Base-by-base conservation (phyloP, 2,888 invertebrate species). In the Dorcus hopei region DNA sequence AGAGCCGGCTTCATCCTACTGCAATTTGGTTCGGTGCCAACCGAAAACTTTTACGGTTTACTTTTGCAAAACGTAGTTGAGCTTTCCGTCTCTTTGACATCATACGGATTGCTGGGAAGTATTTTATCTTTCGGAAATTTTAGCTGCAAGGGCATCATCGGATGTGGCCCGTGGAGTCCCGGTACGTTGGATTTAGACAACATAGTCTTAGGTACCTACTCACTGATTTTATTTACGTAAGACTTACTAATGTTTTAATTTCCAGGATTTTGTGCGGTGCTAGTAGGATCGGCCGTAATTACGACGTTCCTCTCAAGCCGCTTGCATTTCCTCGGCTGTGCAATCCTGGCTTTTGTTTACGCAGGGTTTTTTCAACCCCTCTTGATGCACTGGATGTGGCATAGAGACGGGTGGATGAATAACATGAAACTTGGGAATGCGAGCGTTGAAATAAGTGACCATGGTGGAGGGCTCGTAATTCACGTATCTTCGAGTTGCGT, bases 331-430 rank as follows among this genome's bases (percentile, higher is more conserved):
- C 48, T 74, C n/a, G 74, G 71, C 2, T 73, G 71, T 26, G 54
- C 75, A 2, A 41, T 72, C 6, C 60, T 70, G 16, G 72, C 67
- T 9, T 54, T 70, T 0, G 16, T 77, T 6, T 65, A 74, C 23
- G 65, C 74, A 1, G 73, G 71, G 0, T 9, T 78, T 1, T 33
- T 75, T 11, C 74, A 74, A 50, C 79, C 79, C 0, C 56, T 79
- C 8, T 54, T 74, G 6, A 72, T 79, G 48, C 77, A 77, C 52
- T 79, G 78, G 78, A 54, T 68, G 3, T 77, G 76, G 75, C 70
- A 74, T 8, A 55, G 65, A 0, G 49, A 67, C 3, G 78, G 78
- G 16, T 79, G 76, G 76, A 73, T 79, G 73, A 61, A 65, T 3
- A 54, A 60, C 1, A 67, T 65, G 11, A 43, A 38, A 4, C 40